Percentiles rank a stretch among this genome's conserved stretches.
Conservation (phyloP, 1,140 invertebrate genomes). For the Lepidotrigona ventralis region DNA sequence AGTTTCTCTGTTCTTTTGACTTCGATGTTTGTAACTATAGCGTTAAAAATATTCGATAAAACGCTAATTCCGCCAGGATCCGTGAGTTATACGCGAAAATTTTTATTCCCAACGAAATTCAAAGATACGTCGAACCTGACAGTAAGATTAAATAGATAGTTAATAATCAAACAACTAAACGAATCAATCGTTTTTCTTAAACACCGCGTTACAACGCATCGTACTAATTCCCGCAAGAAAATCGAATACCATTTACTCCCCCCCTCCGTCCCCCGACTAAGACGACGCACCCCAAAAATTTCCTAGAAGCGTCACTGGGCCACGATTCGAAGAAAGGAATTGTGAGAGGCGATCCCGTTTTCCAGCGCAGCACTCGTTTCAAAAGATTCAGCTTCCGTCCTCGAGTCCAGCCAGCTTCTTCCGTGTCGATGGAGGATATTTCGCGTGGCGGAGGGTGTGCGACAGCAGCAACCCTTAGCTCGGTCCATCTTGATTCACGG, state of each 20-base stretch:
- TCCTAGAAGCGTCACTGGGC: not conserved
- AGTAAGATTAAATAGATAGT: no score
- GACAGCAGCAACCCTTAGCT: conserved; percentile 25
- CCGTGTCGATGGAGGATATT: conserved; percentile 50
- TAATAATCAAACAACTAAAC: no score
- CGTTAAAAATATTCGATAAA: no score
- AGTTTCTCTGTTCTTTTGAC: no score
- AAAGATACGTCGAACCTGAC: no score
- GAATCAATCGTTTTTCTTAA: not conserved
- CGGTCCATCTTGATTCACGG: conserved; percentile 60
- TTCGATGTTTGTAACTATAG: no score
- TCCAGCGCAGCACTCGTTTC: not conserved
- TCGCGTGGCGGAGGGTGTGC: conserved; percentile 53
- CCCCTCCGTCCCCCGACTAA: no score
- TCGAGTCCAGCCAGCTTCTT: not conserved
- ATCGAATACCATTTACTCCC: no score
- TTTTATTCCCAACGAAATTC: no score
- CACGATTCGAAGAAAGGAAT: conserved; percentile 2
- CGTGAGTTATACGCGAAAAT: no score
- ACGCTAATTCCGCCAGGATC: no score
- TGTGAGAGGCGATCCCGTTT: conserved; percentile 13
- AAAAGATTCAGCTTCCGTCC: conserved; percentile 5
- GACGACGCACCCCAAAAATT: not conserved
- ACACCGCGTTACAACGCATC: not conserved
- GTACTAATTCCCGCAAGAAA: not conserved